phyloP scores from a whole-genome alignment of 2,888 invertebrate species.

The Selenia dentaria region DNA sequence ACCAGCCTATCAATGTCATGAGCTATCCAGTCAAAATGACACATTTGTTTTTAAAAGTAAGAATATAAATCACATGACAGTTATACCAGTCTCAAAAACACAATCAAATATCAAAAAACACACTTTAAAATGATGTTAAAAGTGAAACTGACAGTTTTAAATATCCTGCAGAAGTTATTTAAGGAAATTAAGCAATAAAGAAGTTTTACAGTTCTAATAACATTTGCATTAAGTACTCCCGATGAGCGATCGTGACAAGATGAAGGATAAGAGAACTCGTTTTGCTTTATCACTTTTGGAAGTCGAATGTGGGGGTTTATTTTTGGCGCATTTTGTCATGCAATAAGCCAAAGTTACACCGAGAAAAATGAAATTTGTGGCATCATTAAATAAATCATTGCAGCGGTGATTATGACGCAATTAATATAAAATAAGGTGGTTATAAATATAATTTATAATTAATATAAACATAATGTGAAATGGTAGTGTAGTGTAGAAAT shows the following conservation, averaged over 20 bases:
- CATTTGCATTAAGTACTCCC: conserved; percentile 23
- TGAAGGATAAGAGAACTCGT: conserved; percentile 10
- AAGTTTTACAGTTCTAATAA: conserved; percentile 26
- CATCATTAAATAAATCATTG: no score
- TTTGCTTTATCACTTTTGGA: conserved; percentile 10
- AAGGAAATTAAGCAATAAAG: conserved; percentile 36
- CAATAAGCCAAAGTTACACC: no score
- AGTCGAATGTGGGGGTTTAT: conserved; percentile 5
- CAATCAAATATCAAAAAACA: not conserved
- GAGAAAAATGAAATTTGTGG: no score
- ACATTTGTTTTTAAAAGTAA: no score
- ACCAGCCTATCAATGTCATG: no score
- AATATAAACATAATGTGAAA: no score
- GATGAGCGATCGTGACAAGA: conserved; percentile 28
- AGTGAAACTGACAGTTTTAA: conserved; percentile 22
- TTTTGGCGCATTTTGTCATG: conserved; percentile 3
- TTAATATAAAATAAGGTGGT: no score
- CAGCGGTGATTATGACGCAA: no score
- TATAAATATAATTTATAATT: no score
- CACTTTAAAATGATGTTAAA: conserved; percentile 7
- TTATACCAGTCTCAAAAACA: not conserved
- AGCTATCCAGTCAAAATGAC: no score
- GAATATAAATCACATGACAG: not conserved
- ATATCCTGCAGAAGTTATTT: conserved; percentile 18
- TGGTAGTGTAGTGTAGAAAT: no score